A percentile compares a stretch with the other conserved stretches of the same genome.
phyloP scores from a whole-genome alignment of 2,113 vertebrate genomes.

The Nerophis lumbriciformis region DNA sequence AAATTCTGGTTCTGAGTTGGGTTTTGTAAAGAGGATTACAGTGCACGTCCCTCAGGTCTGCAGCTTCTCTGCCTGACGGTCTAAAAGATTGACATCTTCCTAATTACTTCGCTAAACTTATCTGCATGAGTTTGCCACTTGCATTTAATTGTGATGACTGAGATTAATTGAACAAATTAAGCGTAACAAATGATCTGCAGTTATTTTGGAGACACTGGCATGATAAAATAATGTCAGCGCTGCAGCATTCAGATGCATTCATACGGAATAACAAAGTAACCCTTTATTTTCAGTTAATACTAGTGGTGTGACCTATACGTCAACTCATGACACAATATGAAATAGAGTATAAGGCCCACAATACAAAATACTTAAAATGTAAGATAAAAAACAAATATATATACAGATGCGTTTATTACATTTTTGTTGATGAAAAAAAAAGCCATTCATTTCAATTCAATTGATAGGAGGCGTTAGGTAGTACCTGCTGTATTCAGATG shows the following conservation, averaged over 20 bases:
- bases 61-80: background rate
- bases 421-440: no score
- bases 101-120: conserved; percentile 1
- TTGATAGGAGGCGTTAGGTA: no score
- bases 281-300: no score
- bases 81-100: conserved; percentile 1
- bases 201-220: background rate
- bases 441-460: no score
- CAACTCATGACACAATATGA: no score
- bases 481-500: no score
- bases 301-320: no score
- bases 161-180: background rate
- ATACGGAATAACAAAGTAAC: background rate
- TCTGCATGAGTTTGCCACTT: background rate
- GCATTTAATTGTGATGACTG: background rate
- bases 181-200: background rate
- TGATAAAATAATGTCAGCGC: background rate
- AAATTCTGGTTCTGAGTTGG: background rate
- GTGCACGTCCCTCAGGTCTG: background rate
- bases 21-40: background rate
- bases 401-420: no score
- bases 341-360: no score
- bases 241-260: background rate
- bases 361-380: no score
- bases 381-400: no score